Evolutionary conservation across 2,888 invertebrate genomes (phyloP), one percentile per base, ranked within the genome.

Genomic region (Nomada flava): DNA sequence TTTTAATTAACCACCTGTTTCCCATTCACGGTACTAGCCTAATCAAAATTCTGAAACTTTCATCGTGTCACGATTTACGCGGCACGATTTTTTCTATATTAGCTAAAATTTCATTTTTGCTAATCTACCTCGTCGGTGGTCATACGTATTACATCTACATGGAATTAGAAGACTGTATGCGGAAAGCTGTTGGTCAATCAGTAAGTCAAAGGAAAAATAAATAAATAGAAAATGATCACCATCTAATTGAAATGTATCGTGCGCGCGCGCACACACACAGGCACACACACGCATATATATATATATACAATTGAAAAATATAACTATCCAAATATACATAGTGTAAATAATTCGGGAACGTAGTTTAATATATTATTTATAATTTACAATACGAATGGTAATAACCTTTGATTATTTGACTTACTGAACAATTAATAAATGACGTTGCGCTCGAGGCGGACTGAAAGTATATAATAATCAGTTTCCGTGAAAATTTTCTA

Each of bases 1-100:
- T 95, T 99, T 98, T 94, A 98, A 98, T 95, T 98, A 96, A 60
- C 50, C 47, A 62, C 13, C 11, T 55, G 50, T 18, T 63, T 65
- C 26, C 42, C 57, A 73, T 9, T 74, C 18, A 71, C 26, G 29
- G 18, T 70, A 57, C 53, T 87, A 86, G 80, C 57, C 50, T 60
- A 80, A 85, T 62, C 71, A 55, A 70, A 76, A 65, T 76, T 75
- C 26, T 52, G 13, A 62, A 79, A 76, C 80, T 82, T 29, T 71
- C 55, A 50, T 65, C 50, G 13, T 44, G 70, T 70, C 72, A 62
- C 23, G 64, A 60, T n/a, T 2, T 11, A 47, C 15, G 62, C 44
- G 67, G 72, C 69, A n/a, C 26, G 60, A 62, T 18, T 50, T 53
- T 74, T 55, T 75, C 81, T 65, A 76, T 47, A 50, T 78, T 81